Evolutionary conservation across 2,113 vertebrate species (phyloP), one percentile per base, ranked within the genome.

Genomic region (Festucalex cinctus): DNA sequence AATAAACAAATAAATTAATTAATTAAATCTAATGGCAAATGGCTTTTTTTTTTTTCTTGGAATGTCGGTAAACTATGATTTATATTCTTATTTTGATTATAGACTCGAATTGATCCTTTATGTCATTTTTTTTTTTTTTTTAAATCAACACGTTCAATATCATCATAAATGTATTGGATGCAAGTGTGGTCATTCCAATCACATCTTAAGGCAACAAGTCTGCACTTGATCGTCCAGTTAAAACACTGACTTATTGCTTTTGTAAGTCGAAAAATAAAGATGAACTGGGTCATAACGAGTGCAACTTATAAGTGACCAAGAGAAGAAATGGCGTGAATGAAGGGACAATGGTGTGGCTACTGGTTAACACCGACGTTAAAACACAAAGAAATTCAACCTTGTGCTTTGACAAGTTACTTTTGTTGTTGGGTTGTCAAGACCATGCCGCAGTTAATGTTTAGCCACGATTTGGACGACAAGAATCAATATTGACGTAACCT

Each of bases 401-500:
- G 24, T 24, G 2, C 32, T 1, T 60, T 67, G 2, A 20, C 16
- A 41, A 17, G 5, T 43, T 0, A 32, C 9, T 44, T 12, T 59
- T 41, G 53, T 22, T 59, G 5, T 8, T 49, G 20, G 6, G 32
- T 65, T 63, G 16, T 3, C 67, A 16, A 16, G 49, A 62, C 19
- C 22, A 28, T 66, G 48, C 24, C 53, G 49, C 26, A 48, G 85
- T 88, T 83, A 88, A 86, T 86, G 73, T 83, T 85, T 88, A 83
- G 70, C 80, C 20, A 39, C 43, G 37, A 10, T 71, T 74, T 68
- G 43, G 69, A 37, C 76, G 69, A 71, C 70, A 61, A 71, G 60
- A 72, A 66, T 63, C 75, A 84, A 65, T 86, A 44, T 88, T 88
- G 74, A 76, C 66, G 17, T 80, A 83, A 88, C 87, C 83, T 83